Percentiles rank a stretch among this genome's conserved stretches.
These are phyloP conservation scores for Phragmatobia fuliginosa DNA, from an alignment of 2,888 invertebrate genomes.

Conservation along the genomic window DNA sequence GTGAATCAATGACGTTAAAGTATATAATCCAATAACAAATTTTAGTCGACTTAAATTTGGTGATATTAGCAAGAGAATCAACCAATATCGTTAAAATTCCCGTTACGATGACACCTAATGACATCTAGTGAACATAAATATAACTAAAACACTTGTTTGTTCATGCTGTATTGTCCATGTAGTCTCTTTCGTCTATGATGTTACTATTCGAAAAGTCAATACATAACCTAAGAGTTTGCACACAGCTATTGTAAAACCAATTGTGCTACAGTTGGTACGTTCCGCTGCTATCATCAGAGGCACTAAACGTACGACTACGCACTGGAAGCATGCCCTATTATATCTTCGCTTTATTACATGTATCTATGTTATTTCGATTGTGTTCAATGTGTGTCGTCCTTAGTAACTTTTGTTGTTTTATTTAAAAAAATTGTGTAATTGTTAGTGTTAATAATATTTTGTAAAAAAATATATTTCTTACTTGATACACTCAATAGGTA, in stretches of 20 bases:
- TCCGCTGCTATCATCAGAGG: too few species aligned
- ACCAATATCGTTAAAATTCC: too few species aligned
- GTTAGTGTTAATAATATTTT: neutral
- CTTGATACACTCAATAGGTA: neutral
- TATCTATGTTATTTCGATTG: neutral
- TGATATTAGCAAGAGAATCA: too few species aligned
- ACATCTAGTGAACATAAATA: too few species aligned
- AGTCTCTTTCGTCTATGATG: neutral
- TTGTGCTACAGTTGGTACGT: neutral
- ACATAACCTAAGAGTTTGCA: neutral
- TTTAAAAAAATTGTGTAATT: neutral
- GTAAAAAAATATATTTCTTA: neutral
- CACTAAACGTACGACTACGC: too few species aligned
- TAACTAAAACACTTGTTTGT: too few species aligned
- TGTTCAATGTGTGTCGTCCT: neutral
- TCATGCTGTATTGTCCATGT: too few species aligned
- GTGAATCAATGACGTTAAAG: too few species aligned
- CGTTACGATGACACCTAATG: too few species aligned
- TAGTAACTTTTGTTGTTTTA: neutral
- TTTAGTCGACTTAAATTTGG: too few species aligned
- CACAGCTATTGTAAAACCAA: too few species aligned
- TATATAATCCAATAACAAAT: too few species aligned
- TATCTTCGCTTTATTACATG: neutral
- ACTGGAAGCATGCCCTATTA: neutral
- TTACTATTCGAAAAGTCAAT: neutral